These are phyloP conservation scores for Charina bottae DNA, from an alignment of 2,113 vertebrate species.

Conservation along the genomic window DNA sequence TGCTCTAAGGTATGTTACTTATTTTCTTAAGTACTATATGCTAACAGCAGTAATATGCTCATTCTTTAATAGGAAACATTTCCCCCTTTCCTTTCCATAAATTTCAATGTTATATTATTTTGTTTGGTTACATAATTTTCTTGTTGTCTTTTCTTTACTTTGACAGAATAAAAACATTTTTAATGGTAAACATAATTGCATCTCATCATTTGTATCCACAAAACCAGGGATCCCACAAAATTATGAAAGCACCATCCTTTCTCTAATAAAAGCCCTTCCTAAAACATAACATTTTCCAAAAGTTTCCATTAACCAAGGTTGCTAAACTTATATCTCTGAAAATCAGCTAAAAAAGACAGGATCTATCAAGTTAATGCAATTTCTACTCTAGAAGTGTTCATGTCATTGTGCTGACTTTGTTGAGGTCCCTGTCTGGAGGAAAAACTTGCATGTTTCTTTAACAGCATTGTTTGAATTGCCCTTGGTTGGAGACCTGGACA, in stretches of 20 bases:
- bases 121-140: not conserved
- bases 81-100: not conserved
- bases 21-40: slow-evolving; percentile 42
- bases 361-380: not conserved
- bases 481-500: slow-evolving; percentile 49
- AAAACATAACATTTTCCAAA: slow-evolving; percentile 6
- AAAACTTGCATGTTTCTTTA: not conserved
- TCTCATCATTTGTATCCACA: slow-evolving; percentile 11
- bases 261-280: not conserved
- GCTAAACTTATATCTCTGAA: slow-evolving; percentile 8
- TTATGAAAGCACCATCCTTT: slow-evolving; percentile 27
- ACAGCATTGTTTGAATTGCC: slow-evolving; percentile 7
- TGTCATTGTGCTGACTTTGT: slow-evolving; percentile 30
- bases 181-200: slow-evolving; percentile 10
- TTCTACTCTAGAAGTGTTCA: not conserved
- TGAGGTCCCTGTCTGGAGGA: slow-evolving; percentile 28
- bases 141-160: not conserved
- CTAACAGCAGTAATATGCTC: slow-evolving; percentile 47
- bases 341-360: slow-evolving; percentile 33
- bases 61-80: slow-evolving; percentile 31
- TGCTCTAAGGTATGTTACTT: slow-evolving; percentile 51
- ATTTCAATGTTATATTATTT: not conserved
- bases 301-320: slow-evolving; percentile 8
- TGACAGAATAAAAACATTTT: not conserved
- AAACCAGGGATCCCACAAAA: slow-evolving; percentile 25